Evolutionary conservation across 2,888 invertebrate species (phyloP).

Genomic region (Drosophila formosana): DNA sequence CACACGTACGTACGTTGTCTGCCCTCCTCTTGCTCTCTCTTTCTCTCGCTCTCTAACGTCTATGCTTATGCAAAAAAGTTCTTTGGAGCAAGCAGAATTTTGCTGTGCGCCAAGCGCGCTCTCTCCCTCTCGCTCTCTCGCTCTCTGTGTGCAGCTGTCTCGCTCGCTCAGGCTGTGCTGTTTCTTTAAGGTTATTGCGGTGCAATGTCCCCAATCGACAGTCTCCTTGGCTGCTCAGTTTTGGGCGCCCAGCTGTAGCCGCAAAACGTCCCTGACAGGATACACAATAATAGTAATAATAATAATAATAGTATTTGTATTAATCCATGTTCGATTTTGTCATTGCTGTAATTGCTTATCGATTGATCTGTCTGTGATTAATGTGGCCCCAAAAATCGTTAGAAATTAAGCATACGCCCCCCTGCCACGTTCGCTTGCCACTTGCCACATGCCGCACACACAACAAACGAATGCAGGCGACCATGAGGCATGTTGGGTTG

Average conservation of each 20-base stretch:
- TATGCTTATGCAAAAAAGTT: conserved; percentile 61
- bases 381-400: conserved; percentile 28
- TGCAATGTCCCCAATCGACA: conserved; percentile 82
- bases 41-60: conserved; percentile 1
- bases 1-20: background rate
- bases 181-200: conserved; percentile 82
- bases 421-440: background rate
- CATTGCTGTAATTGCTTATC: conserved; percentile 20
- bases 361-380: conserved; percentile 32
- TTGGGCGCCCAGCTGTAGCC: background rate
- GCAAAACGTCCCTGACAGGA: conserved; percentile 51
- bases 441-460: no score
- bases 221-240: conserved; percentile 62
- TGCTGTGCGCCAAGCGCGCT: conserved; percentile 69
- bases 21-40: conserved; percentile 5
- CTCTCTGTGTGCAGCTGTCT: conserved; percentile 24
- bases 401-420: conserved; percentile 11
- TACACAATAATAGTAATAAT: conserved; percentile 32
- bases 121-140: conserved; percentile 23
- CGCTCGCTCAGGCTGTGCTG: conserved; percentile 56
- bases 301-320: background rate
- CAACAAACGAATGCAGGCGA: no score
- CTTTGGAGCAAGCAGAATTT: conserved; percentile 46
- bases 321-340: background rate
- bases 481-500: conserved; percentile 70